Evolutionary conservation across 2,888 invertebrate genomes (phyloP).

Genomic region (Meteorus colon): DNA sequence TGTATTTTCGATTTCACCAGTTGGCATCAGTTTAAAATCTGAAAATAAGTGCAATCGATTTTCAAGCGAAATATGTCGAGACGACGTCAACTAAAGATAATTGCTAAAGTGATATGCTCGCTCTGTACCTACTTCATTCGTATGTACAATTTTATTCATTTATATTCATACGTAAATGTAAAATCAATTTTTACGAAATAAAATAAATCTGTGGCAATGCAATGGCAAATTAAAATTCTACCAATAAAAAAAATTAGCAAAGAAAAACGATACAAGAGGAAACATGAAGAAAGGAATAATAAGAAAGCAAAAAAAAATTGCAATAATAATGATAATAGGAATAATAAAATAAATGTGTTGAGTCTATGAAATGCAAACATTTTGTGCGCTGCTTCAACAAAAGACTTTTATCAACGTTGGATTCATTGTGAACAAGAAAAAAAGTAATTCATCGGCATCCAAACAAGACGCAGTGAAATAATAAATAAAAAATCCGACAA

Average conservation of each 20-base stretch:
- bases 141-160: constrained; percentile 24
- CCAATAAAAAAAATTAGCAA: neutral
- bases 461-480: neutral
- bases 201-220: neutral
- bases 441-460: neutral
- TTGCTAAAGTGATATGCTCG: neutral
- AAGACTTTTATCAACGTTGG: constrained; percentile 59
- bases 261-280: neutral
- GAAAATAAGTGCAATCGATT: constrained; percentile 48
- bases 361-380: constrained; percentile 57
- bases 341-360: neutral
- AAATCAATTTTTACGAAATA: neutral
- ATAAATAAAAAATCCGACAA: neutral
- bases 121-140: constrained; percentile 8
- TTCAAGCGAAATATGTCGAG: neutral
- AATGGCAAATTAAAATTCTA: neutral
- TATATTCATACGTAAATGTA: constrained; percentile 1
- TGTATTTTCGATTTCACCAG: constrained; percentile 40
- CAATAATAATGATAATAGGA: neutral
- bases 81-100: constrained; percentile 27
- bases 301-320: neutral
- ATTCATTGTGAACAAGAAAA: constrained; percentile 17
- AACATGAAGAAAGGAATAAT: neutral
- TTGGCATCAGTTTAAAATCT: constrained; percentile 20
- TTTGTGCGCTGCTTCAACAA: constrained; percentile 57